These are phyloP conservation scores for Drosophila kokeensis DNA, from an alignment of 2,888 invertebrate species.

Conservation along the genomic window DNA sequence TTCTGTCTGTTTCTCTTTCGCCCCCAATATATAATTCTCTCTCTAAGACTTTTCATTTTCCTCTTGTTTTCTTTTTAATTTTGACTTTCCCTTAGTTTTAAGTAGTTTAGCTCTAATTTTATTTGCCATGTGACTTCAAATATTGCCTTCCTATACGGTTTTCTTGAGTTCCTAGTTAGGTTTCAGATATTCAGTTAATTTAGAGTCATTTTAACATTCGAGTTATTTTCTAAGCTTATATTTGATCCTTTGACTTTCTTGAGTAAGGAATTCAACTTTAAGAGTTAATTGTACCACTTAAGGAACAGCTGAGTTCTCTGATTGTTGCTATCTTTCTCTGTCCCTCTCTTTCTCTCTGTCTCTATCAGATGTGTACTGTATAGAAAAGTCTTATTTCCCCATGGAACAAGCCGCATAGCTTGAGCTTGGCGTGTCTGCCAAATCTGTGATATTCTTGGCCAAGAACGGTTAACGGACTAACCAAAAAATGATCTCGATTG, in stretches of 20 bases:
- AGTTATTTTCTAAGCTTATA: background rate
- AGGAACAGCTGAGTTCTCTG: background rate
- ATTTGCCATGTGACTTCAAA: too few relatives aligned
- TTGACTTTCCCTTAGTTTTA: background rate
- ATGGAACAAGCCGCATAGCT: slow-evolving; percentile 10
- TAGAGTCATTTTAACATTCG: background rate
- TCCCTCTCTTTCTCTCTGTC: background rate
- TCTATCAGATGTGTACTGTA: background rate
- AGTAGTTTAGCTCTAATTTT: too few relatives aligned
- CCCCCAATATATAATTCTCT: background rate
- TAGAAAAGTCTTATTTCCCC: slow-evolving; percentile 13
- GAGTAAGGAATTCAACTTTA: background rate
- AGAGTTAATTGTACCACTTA: background rate
- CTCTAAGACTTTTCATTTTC: background rate
- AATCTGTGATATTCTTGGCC: slow-evolving; percentile 64
- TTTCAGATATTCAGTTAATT: background rate
- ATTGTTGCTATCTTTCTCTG: background rate
- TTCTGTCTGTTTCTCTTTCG: background rate
- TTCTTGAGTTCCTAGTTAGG: too few relatives aligned
- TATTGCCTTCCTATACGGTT: too few relatives aligned
- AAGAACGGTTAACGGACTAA: slow-evolving; percentile 71
- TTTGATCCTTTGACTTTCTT: background rate
- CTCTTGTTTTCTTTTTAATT: background rate
- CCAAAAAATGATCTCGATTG: slow-evolving; percentile 66
- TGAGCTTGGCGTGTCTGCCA: slow-evolving; percentile 63